phyloP scores from a whole-genome alignment of 2,888 invertebrate species.

The Hypselothyrea guttata region DNA sequence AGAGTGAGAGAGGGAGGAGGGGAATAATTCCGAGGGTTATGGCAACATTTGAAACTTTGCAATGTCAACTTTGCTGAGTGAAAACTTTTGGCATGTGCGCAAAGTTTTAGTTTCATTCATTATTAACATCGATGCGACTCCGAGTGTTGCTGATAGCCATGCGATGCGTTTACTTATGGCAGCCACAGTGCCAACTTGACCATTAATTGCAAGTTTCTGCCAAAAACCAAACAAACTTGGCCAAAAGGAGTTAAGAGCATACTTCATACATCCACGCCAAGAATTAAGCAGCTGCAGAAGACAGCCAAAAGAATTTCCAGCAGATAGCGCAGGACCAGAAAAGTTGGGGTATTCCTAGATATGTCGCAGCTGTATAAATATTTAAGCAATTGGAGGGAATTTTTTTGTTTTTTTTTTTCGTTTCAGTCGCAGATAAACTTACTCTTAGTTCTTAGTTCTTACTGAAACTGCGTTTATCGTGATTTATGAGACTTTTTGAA shows the following conservation, averaged over 20 bases:
- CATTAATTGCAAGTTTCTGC: conserved; percentile 39
- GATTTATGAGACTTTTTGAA: conserved; percentile 1
- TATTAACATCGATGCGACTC: conserved; percentile 46
- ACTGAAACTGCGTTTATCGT: not conserved
- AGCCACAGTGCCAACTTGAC: conserved; percentile 31
- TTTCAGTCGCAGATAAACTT: not conserved
- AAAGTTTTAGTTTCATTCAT: conserved; percentile 56
- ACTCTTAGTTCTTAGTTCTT: not conserved
- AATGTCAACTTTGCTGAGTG: conserved; percentile 17
- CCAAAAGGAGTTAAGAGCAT: not conserved
- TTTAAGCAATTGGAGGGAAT: conserved; percentile 1
- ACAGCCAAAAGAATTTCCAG: not conserved
- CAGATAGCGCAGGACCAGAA: not conserved
- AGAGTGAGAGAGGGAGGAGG: too few species aligned
- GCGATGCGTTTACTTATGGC: conserved; percentile 21
- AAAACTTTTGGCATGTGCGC: conserved; percentile 14
- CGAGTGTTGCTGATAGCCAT: conserved; percentile 10
- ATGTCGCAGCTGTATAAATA: conserved; percentile 16
- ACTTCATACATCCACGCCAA: not conserved
- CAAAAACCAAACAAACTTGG: not conserved
- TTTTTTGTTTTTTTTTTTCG: not conserved
- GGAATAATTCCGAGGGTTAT: not conserved
- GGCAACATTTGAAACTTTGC: conserved; percentile 42
- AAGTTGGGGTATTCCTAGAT: not conserved
- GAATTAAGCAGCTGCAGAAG: not conserved